Evolutionary conservation across 2,888 invertebrate species (phyloP), one percentile per base, ranked within the genome.

Genomic region (Spicauda simplicius): DNA sequence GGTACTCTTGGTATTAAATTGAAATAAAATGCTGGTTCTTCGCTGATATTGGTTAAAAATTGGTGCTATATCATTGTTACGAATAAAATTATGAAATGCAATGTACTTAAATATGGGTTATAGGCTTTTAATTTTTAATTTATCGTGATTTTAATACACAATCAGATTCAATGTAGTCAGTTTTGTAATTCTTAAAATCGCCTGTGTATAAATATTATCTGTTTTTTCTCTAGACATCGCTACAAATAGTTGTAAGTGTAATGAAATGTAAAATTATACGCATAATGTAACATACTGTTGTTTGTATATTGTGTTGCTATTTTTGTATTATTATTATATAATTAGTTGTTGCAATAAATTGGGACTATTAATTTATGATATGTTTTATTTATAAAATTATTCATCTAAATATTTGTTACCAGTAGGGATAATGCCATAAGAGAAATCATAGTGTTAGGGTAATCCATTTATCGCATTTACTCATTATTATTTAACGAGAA

Each of bases 291-390:
- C 77, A 75, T 68, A 18, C 3, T 10, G 48, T 45, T 52, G 33
- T 79, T 76, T 81, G 79, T 82, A 82, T 80, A 81, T 81, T 84
- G 78, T 81, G 81, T 84, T 82, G 82, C 75, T 75, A 76, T 77
- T 80, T 79, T 82, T 79, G 70, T 79, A 78, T 70, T 74, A 62
- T 71, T 80, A 33, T 33, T 33, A 33, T 33, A 33, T 75, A 74
- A 76, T 18, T 77, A 77, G 75, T 80, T 81, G 71, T 60, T 72
- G 71, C 71, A 71, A 82, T 80, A 83, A 81, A 81, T 76, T 69
- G 74, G 72, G 72, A 53, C 74, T 76, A 60, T 64, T 25, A 30
- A 30, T 12, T 54, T 53, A 25, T 45, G 41, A 25, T 25, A 25
- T 25, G 25, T 25, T 25, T 25, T 25, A 25, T 25, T 25, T 25